Evolutionary conservation across 1,140 invertebrate genomes (phyloP).

Genomic region (Trissolcus basalis): DNA sequence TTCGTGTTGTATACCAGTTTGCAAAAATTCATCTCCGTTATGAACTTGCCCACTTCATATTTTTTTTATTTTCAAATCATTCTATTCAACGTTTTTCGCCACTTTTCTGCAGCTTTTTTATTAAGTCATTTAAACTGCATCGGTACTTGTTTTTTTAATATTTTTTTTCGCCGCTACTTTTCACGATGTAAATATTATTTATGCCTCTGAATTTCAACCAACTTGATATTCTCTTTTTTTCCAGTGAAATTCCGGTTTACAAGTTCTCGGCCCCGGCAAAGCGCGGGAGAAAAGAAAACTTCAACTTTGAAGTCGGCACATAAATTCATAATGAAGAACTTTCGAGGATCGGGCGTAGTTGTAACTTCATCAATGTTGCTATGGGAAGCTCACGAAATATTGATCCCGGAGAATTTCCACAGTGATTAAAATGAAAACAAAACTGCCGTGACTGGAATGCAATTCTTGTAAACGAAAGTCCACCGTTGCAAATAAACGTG

Average conservation of each 20-base stretch:
- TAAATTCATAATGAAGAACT: slow-evolving; percentile 33
- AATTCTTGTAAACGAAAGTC: slow-evolving; percentile 7
- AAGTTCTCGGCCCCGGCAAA: slow-evolving; percentile 12
- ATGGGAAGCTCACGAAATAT: not conserved
- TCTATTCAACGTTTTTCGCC: too few relatives aligned
- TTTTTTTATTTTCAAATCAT: too few relatives aligned
- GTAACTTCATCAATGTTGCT: slow-evolving; percentile 24
- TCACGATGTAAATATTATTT: slow-evolving; percentile 28
- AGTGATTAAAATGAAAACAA: slow-evolving; percentile 4
- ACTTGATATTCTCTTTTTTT: slow-evolving; percentile 11
- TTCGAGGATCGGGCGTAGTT: not conserved
- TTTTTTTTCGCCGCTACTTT: not conserved
- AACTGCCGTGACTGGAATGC: not conserved
- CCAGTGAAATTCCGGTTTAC: slow-evolving; percentile 27
- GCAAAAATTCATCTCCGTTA: too few relatives aligned
- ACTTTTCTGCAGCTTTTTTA: too few relatives aligned
- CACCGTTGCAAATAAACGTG: slow-evolving; percentile 3
- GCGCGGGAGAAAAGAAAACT: slow-evolving; percentile 2
- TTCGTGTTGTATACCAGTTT: too few relatives aligned
- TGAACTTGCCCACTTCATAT: too few relatives aligned
- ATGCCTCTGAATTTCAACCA: slow-evolving; percentile 29
- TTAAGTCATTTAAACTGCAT: too few relatives aligned
- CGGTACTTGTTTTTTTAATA: too few relatives aligned
- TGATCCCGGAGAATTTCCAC: not conserved
- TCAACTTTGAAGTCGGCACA: slow-evolving; percentile 11